Evolutionary conservation across 2,888 invertebrate species (phyloP).

Genomic region (Yponomeuta malinellus): DNA sequence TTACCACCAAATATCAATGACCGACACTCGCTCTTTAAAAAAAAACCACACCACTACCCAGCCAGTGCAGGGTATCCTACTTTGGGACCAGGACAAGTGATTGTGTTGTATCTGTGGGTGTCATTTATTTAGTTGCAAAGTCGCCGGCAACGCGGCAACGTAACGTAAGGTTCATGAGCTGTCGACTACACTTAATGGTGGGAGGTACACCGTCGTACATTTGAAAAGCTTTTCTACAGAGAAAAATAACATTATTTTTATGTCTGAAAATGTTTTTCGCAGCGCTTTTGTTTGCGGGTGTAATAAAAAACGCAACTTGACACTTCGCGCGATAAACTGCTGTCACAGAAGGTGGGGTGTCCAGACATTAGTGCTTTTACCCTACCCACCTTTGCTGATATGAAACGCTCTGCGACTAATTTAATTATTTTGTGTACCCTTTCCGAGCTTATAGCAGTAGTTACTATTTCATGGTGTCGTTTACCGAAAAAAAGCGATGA

Average conservation of each 20-base stretch:
- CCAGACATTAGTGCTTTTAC: slow-evolving; percentile 21
- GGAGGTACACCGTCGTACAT: background rate
- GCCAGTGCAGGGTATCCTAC: no score
- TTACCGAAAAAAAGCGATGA: no score
- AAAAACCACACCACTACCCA: no score
- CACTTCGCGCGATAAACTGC: slow-evolving; percentile 64
- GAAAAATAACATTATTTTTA: slow-evolving; percentile 51
- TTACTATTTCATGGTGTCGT: no score
- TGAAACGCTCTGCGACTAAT: slow-evolving; percentile 52
- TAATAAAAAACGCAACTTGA: slow-evolving; percentile 56
- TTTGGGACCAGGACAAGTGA: background rate
- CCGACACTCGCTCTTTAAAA: no score
- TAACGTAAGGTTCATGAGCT: no score
- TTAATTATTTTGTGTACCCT: slow-evolving; percentile 33
- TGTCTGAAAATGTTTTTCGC: slow-evolving; percentile 42
- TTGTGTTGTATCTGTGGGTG: background rate
- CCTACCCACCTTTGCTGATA: slow-evolving; percentile 27
- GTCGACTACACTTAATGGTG: no score
- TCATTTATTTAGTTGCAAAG: no score
- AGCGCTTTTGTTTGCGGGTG: slow-evolving; percentile 48
- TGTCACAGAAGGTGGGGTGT: slow-evolving; percentile 48
- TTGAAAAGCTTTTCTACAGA: background rate
- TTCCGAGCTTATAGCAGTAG: background rate
- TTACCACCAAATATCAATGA: no score
- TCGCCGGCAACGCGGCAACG: no score